phyloP scores from a whole-genome alignment of 2,797 vertebrate species.

The Muraenolepis orangiensis region DNA sequence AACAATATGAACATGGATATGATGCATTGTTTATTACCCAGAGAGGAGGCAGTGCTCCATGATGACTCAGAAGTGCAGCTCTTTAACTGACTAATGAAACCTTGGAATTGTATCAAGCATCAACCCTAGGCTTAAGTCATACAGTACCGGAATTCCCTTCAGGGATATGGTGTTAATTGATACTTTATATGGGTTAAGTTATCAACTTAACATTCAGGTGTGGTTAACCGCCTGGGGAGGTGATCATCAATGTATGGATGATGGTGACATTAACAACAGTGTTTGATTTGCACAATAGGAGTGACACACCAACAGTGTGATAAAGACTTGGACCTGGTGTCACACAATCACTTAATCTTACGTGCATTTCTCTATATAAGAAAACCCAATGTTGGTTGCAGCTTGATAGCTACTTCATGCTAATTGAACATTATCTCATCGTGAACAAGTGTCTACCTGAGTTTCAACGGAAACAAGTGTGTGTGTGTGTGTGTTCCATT shows the following conservation, averaged over 20 bases:
- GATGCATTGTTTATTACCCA: neutral
- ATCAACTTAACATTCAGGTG: neutral
- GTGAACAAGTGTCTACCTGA: no score
- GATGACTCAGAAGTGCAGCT: neutral
- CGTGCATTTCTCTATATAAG: neutral
- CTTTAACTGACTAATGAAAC: neutral
- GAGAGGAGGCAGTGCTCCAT: neutral
- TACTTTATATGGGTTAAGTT: neutral
- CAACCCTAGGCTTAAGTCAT: neutral
- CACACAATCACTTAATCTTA: neutral
- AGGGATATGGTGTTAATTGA: neutral
- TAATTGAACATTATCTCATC: no score
- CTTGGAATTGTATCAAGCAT: neutral
- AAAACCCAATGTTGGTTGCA: no score
- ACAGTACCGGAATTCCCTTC: neutral
- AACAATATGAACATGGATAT: neutral
- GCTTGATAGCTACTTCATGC: no score
- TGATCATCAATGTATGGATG: neutral
- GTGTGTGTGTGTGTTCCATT: conserved; percentile 43
- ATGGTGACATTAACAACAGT: neutral
- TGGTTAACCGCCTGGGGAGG: neutral
- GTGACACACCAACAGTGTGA: neutral
- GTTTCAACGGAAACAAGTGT: neutral
- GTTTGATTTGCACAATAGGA: neutral
- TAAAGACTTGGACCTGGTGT: neutral